Conservation (phyloP, 2,113 vertebrate genomes). For the Silurus glanis region DNA sequence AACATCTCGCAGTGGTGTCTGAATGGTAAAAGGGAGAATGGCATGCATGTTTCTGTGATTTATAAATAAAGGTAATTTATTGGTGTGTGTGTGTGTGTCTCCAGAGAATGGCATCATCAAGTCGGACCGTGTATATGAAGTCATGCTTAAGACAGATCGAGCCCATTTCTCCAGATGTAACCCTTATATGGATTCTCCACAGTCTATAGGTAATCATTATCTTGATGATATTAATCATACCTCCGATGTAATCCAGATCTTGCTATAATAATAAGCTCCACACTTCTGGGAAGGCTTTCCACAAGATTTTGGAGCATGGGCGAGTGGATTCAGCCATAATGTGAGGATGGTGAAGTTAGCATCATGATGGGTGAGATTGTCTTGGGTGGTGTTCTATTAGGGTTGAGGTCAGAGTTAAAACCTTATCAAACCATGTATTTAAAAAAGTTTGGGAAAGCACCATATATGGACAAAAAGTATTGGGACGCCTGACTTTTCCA, state of each 20-base stretch:
- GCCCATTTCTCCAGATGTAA: slow-evolving; percentile 94
- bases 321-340: neutral
- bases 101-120: slow-evolving; percentile 99
- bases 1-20: neutral
- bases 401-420: too few species aligned
- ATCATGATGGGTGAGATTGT: too few species aligned
- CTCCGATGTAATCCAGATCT: neutral
- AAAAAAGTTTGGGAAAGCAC: too few species aligned
- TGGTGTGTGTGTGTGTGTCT: slow-evolving; percentile 43
- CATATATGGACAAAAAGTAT: too few species aligned
- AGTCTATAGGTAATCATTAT: slow-evolving; percentile 89
- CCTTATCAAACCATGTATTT: too few species aligned
- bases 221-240: neutral
- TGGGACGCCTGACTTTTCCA: too few species aligned
- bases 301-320: neutral
- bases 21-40: neutral
- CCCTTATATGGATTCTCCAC: slow-evolving; percentile 98
- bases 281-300: neutral
- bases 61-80: too few species aligned
- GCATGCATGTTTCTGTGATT: neutral
- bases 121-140: slow-evolving; percentile 96
- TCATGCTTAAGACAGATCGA: slow-evolving; percentile 95
- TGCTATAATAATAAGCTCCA: neutral
- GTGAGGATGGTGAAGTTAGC: neutral
- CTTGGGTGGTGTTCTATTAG: too few species aligned